phyloP scores from a whole-genome alignment of 2,113 vertebrate genomes.

The Pyrgilauda ruficollis region DNA sequence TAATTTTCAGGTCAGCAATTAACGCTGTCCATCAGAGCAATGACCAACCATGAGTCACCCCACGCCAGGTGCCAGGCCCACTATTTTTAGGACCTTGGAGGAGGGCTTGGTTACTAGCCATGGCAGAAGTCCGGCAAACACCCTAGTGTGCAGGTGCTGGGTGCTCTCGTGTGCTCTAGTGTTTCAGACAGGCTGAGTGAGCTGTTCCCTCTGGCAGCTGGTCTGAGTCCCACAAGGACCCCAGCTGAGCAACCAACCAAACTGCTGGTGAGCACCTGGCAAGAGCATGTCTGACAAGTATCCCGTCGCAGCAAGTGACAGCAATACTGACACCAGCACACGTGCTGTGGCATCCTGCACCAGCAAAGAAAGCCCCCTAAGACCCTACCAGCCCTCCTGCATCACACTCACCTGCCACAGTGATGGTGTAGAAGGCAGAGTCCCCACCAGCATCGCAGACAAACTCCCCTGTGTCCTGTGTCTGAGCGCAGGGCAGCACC shows the following conservation, averaged over 20 bases:
- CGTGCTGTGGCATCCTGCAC: rapidly evolving
- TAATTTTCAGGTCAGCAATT: constrained; percentile 35
- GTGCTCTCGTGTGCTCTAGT: rapidly evolving
- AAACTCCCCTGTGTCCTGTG: constrained; percentile 86
- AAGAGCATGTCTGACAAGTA: background rate
- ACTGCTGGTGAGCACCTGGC: background rate
- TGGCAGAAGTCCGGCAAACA: background rate
- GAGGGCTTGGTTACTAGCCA: background rate
- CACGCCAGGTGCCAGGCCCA: rapidly evolving
- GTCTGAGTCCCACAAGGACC: background rate
- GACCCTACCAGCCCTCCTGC: background rate
- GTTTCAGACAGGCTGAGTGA: background rate
- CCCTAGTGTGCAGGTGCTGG: background rate
- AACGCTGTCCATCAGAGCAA: background rate
- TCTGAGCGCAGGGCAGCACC: constrained; percentile 80
- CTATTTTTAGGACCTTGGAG: constrained; percentile 3
- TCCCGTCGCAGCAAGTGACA: background rate
- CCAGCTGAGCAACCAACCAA: background rate
- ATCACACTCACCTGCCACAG: constrained; percentile 82
- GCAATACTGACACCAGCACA: background rate
- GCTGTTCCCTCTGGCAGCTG: background rate
- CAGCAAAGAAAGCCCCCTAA: background rate
- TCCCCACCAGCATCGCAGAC: constrained; percentile 87
- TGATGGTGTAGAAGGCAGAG: constrained; percentile 86
- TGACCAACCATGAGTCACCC: background rate